Evolutionary conservation across 2,113 vertebrate genomes (phyloP).

Genomic region (Hyaena hyaena): DNA sequence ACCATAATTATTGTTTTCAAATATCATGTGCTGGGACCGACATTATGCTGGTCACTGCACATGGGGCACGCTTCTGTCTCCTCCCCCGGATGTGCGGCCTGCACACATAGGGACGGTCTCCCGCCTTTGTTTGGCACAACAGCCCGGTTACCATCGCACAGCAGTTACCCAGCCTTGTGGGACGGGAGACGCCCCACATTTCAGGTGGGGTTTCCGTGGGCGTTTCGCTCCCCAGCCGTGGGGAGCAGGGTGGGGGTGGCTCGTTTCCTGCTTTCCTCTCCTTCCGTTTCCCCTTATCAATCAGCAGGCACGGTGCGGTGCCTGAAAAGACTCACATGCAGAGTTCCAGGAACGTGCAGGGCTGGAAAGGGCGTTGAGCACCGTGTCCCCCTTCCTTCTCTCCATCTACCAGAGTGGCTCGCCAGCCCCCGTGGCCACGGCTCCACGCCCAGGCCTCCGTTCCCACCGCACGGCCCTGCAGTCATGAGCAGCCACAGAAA

Average conservation of each 20-base stretch:
- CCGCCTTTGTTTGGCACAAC: neutral
- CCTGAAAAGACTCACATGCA: neutral
- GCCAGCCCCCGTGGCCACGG: fast-evolving
- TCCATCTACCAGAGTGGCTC: fast-evolving
- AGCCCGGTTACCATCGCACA: neutral
- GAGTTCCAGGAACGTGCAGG: too few species aligned
- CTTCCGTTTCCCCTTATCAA: neutral
- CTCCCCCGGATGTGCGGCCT: fast-evolving
- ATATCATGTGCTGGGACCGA: fast-evolving
- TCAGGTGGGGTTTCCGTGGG: neutral
- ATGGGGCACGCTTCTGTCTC: fast-evolving
- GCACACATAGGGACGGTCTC: neutral
- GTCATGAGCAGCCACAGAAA: neutral
- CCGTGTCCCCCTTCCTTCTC: fast-evolving
- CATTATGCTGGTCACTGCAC: fast-evolving
- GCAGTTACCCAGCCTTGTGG: neutral
- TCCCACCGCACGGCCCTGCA: fast-evolving
- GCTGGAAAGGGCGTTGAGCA: fast-evolving
- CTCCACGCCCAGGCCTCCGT: neutral
- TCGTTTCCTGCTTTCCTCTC: neutral
- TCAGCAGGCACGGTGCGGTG: neutral
- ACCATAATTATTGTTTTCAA: fast-evolving
- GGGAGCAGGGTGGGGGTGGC: neutral
- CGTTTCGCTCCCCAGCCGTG: fast-evolving
- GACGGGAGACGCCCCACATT: too few species aligned